phyloP scores from a whole-genome alignment of 2,113 vertebrate genomes.

The Zosterops hypoxanthus region DNA sequence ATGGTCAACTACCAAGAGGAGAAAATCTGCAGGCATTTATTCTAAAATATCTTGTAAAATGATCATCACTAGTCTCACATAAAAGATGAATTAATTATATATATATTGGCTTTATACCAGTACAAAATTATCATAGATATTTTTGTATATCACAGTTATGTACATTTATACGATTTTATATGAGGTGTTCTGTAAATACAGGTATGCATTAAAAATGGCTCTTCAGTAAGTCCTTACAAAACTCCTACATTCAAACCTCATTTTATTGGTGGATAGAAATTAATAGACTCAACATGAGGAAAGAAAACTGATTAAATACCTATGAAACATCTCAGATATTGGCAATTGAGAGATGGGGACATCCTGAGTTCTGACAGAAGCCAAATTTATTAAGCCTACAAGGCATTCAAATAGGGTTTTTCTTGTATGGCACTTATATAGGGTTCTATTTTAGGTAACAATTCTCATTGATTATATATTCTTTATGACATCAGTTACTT shows the following conservation, averaged over 20 bases:
- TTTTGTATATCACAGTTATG: not conserved
- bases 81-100: not conserved
- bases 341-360: not conserved
- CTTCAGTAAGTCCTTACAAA: not conserved
- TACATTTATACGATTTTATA: not conserved
- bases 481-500: not conserved
- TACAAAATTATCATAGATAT: not conserved
- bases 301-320: not conserved
- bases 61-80: not conserved
- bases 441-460: not conserved
- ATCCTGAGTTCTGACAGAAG: not conserved
- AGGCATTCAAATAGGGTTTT: not conserved
- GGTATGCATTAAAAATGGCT: not conserved
- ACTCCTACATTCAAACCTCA: not conserved
- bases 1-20: not conserved
- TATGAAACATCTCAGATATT: not conserved
- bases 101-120: not conserved
- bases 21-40: not conserved
- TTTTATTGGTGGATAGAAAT: not conserved
- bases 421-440: not conserved
- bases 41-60: not conserved
- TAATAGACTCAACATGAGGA: not conserved
- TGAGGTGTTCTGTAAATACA: not conserved
- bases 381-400: not conserved
- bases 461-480: not conserved